phyloP scores from a whole-genome alignment of 2,888 invertebrate species.

The Nomada ruficornis region DNA sequence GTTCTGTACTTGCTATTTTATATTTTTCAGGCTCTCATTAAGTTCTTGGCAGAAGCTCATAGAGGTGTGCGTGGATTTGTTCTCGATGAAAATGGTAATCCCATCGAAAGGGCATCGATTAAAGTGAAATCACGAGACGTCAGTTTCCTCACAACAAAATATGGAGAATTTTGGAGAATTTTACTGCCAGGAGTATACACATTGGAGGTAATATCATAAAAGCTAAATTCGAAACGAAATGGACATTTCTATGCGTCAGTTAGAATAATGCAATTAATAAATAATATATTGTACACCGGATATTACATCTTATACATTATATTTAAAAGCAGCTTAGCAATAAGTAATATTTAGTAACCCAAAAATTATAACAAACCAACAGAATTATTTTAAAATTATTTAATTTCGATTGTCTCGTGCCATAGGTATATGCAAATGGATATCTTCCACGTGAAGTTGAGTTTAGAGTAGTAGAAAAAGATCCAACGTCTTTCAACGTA shows the following conservation, averaged over 20 bases:
- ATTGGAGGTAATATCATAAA: slow-evolving; percentile 88
- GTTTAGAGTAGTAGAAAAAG: slow-evolving; percentile 93
- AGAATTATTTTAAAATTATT: neutral
- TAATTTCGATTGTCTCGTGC: neutral
- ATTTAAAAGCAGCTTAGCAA: neutral
- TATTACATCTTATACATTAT: too few relatives aligned
- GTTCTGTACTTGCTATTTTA: neutral
- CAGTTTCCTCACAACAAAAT: slow-evolving; percentile 93
- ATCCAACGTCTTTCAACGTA: slow-evolving; percentile 93
- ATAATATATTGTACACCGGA: too few relatives aligned
- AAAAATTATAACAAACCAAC: neutral
- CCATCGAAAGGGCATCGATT: slow-evolving; percentile 91
- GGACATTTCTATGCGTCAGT: too few relatives aligned
- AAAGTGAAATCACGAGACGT: slow-evolving; percentile 93
- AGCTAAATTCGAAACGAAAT: neutral
- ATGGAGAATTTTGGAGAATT: slow-evolving; percentile 98
- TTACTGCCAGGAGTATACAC: slow-evolving; percentile 94
- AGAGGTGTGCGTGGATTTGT: slow-evolving; percentile 96
- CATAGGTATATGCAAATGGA: slow-evolving; percentile 93
- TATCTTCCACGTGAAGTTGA: slow-evolving; percentile 93
- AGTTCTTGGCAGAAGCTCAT: slow-evolving; percentile 94
- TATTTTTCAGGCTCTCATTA: slow-evolving; percentile 89
- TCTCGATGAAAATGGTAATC: slow-evolving; percentile 90
- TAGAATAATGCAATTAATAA: too few relatives aligned
- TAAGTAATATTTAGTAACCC: neutral